phyloP scores from a whole-genome alignment of 2,888 invertebrate species.

The Parochlus steinenii region DNA sequence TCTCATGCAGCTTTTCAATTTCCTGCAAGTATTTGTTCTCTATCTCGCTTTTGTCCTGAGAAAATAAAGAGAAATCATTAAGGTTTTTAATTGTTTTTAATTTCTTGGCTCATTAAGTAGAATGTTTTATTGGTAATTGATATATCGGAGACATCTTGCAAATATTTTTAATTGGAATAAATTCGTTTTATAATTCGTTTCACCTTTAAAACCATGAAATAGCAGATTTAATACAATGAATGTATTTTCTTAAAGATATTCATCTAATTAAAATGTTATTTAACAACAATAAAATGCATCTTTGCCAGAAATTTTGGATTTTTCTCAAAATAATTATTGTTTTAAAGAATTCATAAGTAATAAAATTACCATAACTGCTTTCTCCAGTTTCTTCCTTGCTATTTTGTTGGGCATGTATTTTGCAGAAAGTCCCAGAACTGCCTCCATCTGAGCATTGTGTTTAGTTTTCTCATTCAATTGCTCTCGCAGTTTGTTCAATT shows the following conservation, averaged over 20 bases:
- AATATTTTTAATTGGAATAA: too few species aligned
- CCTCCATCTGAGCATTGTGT: conserved; percentile 54
- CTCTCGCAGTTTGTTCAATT: conserved; percentile 56
- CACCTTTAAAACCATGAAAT: too few species aligned
- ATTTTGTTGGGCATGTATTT: conserved; percentile 39
- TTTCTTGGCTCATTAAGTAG: too few species aligned
- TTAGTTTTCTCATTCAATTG: conserved; percentile 48
- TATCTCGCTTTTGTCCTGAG: conserved; percentile 34
- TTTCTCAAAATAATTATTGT: neutral
- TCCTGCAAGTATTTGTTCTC: conserved; percentile 13
- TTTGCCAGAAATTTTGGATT: too few species aligned
- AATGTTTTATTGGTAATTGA: too few species aligned
- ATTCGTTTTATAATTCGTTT: too few species aligned
- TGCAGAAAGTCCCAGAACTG: conserved; percentile 44
- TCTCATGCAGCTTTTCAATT: conserved; percentile 11
- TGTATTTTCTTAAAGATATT: too few species aligned
- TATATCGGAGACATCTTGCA: too few species aligned
- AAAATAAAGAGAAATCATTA: conserved; percentile 13
- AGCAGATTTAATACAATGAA: too few species aligned
- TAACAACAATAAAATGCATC: conserved; percentile 3
- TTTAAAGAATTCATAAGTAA: conserved; percentile 1
- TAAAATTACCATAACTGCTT: conserved; percentile 34
- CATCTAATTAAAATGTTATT: conserved; percentile 4
- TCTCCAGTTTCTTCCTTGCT: conserved; percentile 44
- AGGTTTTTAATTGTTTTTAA: too few species aligned